Base-by-base conservation (phyloP, 2,888 invertebrate species). In the Drosophila pegasa region DNA sequence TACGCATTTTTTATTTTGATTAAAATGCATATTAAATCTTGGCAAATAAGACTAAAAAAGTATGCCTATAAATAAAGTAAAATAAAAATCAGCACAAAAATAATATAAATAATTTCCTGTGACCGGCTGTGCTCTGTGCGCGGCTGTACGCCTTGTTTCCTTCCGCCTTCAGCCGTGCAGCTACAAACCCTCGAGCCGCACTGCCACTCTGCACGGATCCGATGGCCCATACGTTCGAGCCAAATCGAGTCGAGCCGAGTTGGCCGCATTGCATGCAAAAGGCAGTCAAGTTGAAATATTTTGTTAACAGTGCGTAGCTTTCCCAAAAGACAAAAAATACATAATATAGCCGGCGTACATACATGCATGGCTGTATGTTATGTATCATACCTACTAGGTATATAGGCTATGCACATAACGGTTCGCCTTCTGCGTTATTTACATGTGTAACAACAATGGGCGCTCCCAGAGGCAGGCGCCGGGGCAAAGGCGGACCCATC, bases 21-120 rank as follows among this genome's bases (percentile, higher is more conserved):
- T 85, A 85, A 85, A 85, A 80, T 84, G 69, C 79, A 88, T 84
- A 87, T 88, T 78, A 87, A 87, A 83, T 83, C 75, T 75, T 67
- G 74, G 66, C 77, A 71, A 57, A 68, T 51, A 64, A 57, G 52
- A 62, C 45, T 65, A 18, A 58, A 40, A 60, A 40, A 59, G n/a
- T n/a, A n/a, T n/a, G n/a, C n/a, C n/a, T n/a, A 37, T 20, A 40
- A 38, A 61, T 55, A 45, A 54, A 51, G 57, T 45, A 57, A 66
- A 67, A 62, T 50, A 60, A 59, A 57, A 72, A 47, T 55, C 72
- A 59, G 48, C 70, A 78, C 68, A 78, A 72, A 87, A 85, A 87
- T 87, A 85, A 87, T 80, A 88, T 87, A 88, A 85, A 80, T 85
- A 85, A 85, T 85, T 84, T 85, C 87, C 88, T 87, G 88, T 72